Evolutionary conservation across 2,888 invertebrate genomes (phyloP).

Genomic region (Macrosoma leucophasiata): DNA sequence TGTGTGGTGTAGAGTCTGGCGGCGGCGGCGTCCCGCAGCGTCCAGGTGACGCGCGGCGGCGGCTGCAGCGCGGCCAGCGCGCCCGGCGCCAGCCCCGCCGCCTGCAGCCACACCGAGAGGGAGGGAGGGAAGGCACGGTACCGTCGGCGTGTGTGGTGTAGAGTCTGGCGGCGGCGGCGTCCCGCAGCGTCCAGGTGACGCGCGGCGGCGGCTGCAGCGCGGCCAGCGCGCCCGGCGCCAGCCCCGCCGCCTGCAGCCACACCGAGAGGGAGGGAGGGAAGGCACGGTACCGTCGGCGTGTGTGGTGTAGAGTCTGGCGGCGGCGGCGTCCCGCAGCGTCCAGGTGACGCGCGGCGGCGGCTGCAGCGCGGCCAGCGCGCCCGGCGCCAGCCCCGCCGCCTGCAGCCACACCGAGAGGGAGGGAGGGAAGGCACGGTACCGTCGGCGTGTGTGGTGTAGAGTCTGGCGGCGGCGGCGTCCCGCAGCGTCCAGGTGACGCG

Average conservation of each 20-base stretch:
- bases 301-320: conserved; percentile 50
- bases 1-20: conserved; percentile 55
- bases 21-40: conserved; percentile 45
- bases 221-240: conserved; percentile 45
- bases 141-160: conserved; percentile 55
- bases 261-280: no score
- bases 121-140: no score
- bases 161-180: conserved; percentile 46
- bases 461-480: conserved; percentile 46
- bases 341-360: conserved; percentile 58
- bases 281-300: conserved; percentile 61
- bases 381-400: conserved; percentile 44
- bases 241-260: conserved; percentile 51
- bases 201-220: conserved; percentile 55
- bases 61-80: conserved; percentile 54
- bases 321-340: conserved; percentile 47
- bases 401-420: conserved; percentile 56
- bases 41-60: conserved; percentile 54
- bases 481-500: conserved; percentile 55
- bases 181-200: conserved; percentile 55
- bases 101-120: conserved; percentile 55
- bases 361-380: conserved; percentile 47
- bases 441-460: conserved; percentile 52
- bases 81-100: conserved; percentile 41
- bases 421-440: no score